These are phyloP conservation scores for Lagria hirta DNA, from an alignment of 2,888 invertebrate species.

Conservation along the genomic window DNA sequence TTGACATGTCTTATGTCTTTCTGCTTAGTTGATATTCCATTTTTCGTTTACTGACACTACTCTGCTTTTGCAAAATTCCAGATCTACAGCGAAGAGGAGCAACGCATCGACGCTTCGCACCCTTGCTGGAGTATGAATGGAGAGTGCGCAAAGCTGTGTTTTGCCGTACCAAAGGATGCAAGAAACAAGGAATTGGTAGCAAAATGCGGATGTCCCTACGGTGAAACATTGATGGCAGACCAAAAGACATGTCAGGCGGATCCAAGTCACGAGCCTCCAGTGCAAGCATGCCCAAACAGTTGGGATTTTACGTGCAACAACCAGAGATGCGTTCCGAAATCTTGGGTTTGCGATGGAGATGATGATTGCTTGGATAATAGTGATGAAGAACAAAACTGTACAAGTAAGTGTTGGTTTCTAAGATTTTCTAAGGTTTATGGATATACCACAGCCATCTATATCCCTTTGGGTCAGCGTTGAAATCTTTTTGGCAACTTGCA, in stretches of 20 bases:
- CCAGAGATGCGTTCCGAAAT: constrained; percentile 87
- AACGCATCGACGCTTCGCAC: constrained; percentile 69
- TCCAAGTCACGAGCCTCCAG: constrained; percentile 82
- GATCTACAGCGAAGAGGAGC: constrained; percentile 74
- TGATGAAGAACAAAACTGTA: constrained; percentile 93
- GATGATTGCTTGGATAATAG: constrained; percentile 95
- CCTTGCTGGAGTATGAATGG: constrained; percentile 74
- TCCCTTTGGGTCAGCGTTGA: too few species aligned
- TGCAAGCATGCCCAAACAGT: constrained; percentile 84
- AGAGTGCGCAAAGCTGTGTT: constrained; percentile 93
- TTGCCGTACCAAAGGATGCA: constrained; percentile 78
- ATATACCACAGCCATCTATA: too few species aligned
- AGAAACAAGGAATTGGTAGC: constrained; percentile 60
- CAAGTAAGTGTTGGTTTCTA: constrained; percentile 69
- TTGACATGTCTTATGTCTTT: too few species aligned
- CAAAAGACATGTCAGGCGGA: constrained; percentile 73
- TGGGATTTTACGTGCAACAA: constrained; percentile 95
- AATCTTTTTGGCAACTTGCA: too few species aligned
- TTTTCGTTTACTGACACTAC: background rate
- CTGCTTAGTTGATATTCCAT: too few species aligned
- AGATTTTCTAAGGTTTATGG: too few species aligned
- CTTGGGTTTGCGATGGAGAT: constrained; percentile 96
- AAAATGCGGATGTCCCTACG: constrained; percentile 91
- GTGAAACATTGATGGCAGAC: constrained; percentile 76
- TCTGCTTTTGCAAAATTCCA: constrained; percentile 25